Conservation (phyloP, 2,113 vertebrate species). For the Coptodon rendalli region DNA sequence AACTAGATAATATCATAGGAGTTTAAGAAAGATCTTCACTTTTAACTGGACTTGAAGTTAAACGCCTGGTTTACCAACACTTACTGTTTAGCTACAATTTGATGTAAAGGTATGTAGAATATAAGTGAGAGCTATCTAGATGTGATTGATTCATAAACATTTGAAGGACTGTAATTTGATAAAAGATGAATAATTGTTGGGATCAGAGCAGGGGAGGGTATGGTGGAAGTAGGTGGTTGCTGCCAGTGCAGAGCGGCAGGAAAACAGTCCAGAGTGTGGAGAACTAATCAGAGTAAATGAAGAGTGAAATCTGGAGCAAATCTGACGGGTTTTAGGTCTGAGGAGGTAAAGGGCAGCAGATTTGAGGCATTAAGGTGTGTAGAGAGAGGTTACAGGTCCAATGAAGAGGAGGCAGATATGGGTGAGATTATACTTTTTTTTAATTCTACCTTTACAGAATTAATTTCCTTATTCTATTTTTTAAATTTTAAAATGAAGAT, state of each 20-base stretch:
- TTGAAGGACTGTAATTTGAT: not conserved
- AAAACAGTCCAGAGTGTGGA: not conserved
- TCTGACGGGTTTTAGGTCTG: not conserved
- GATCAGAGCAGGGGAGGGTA: not conserved
- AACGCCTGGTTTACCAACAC: not conserved
- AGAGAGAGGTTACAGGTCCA: not conserved
- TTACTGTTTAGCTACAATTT: not conserved
- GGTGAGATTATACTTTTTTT: fast-evolving
- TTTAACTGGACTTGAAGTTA: not conserved
- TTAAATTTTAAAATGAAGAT: not conserved
- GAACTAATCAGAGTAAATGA: not conserved
- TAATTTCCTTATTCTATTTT: not conserved
- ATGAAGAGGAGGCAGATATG: not conserved
- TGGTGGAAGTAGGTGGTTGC: not conserved
- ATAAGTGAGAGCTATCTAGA: not conserved
- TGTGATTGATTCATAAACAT: not conserved
- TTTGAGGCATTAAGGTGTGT: not conserved
- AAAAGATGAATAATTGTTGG: not conserved
- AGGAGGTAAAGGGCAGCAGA: not conserved
- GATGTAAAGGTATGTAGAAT: not conserved
- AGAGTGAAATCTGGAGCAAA: not conserved
- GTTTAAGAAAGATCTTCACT: not conserved
- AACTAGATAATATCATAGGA: not conserved
- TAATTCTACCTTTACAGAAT: not conserved
- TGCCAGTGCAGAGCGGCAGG: not conserved